A percentile compares a stretch with the other conserved stretches of the same genome.
These are phyloP conservation scores for Brachypterus glaber DNA, from an alignment of 2,888 invertebrate species.

Conservation along the genomic window DNA sequence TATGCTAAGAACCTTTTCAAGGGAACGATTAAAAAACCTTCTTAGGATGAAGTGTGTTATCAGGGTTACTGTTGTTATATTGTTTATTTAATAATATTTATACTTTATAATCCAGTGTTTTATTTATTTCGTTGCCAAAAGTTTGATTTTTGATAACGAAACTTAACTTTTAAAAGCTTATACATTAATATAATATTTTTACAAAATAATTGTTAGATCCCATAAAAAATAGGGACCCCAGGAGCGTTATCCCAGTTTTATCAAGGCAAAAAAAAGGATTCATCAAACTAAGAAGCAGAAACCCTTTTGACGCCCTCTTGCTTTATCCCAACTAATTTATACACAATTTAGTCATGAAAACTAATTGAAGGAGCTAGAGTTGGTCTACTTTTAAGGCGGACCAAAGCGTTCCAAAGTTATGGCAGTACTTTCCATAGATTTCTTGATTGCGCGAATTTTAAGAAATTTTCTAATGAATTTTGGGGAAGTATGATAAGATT, in stretches of 20 bases:
- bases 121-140: no score
- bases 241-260: constrained; percentile 77
- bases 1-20: no score
- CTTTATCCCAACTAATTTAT: constrained; percentile 88
- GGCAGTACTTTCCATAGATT: constrained; percentile 66
- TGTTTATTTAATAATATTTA: no score
- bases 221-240: constrained; percentile 67
- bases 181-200: no score
- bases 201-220: no score
- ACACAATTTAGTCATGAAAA: constrained; percentile 69
- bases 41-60: no score
- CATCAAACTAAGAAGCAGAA: constrained; percentile 69
- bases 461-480: constrained; percentile 62
- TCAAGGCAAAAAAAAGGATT: constrained; percentile 70
- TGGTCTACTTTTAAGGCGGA: constrained; percentile 68
- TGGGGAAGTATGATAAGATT: constrained; percentile 83
- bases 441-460: constrained; percentile 64
- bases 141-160: no score
- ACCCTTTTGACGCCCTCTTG: constrained; percentile 80
- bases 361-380: constrained; percentile 83
- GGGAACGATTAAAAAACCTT: no score
- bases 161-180: no score
- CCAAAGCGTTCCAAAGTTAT: constrained; percentile 63
- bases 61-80: no score
- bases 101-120: no score